phyloP scores from a whole-genome alignment of 2,113 vertebrate genomes.

The Accipiter cooperii region DNA sequence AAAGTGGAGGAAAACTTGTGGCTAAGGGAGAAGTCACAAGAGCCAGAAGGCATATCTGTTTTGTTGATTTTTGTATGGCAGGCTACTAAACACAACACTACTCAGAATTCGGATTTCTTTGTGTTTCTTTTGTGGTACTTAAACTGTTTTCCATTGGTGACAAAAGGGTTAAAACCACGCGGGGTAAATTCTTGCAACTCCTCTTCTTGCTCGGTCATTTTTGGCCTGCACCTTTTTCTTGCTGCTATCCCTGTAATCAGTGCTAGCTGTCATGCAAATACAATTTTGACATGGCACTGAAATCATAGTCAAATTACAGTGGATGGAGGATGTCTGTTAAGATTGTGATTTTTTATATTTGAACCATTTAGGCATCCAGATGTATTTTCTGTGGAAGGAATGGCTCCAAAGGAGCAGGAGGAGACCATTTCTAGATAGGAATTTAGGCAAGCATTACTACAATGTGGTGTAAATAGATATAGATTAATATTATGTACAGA shows the following conservation, averaged over 20 bases:
- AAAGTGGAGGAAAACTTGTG: neutral
- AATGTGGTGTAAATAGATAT: neutral
- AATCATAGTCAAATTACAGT: neutral
- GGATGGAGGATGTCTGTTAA: neutral
- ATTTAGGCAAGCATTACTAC: conserved; percentile 22
- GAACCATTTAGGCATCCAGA: conserved; percentile 14
- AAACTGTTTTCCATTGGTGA: neutral
- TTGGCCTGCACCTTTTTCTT: neutral
- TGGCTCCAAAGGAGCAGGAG: conserved; percentile 8
- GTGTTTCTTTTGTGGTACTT: neutral
- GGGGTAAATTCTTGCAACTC: neutral
- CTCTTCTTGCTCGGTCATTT: neutral
- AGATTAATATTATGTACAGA: neutral
- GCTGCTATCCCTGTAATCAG: neutral
- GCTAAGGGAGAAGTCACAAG: neutral
- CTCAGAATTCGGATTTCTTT: neutral
- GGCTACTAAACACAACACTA: neutral
- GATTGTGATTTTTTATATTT: neutral
- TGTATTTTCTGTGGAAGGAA: conserved; percentile 12
- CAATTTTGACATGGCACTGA: neutral
- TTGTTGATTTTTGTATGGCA: neutral
- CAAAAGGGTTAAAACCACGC: neutral
- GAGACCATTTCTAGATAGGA: conserved; percentile 6
- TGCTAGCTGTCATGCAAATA: neutral
- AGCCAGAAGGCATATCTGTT: neutral